A percentile compares a stretch with the other conserved stretches of the same genome.
Conservation (phyloP, 2,888 invertebrate genomes). For the Branchellion lobata region DNA sequence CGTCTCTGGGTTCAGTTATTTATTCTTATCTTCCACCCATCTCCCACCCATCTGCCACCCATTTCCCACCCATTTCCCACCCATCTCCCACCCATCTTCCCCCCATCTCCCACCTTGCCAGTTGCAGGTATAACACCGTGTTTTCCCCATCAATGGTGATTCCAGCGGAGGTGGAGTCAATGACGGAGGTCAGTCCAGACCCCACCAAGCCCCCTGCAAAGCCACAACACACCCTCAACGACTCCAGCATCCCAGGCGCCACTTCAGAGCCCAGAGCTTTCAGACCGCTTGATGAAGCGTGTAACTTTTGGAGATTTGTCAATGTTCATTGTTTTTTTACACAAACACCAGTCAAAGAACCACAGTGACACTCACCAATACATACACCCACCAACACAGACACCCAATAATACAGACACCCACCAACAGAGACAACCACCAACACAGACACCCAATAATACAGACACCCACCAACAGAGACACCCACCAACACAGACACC, state of each 20-base stretch:
- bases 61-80: background rate
- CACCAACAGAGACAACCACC: too few relatives aligned
- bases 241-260: conserved; percentile 76
- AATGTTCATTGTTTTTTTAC: too few relatives aligned
- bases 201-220: conserved; percentile 80
- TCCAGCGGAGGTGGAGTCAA: conserved; percentile 80
- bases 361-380: too few relatives aligned
- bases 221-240: conserved; percentile 83
- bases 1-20: too few relatives aligned
- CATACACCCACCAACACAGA: too few relatives aligned
- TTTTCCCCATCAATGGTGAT: conserved; percentile 97
- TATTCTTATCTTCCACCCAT: too few relatives aligned
- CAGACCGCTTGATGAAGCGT: conserved; percentile 85
- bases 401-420: too few relatives aligned
- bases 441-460: too few relatives aligned
- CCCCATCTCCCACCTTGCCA: conserved; percentile 67
- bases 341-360: too few relatives aligned
- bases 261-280: conserved; percentile 83
- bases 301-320: conserved; percentile 64
- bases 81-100: background rate
- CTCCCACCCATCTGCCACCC: too few relatives aligned
- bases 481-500: background rate
- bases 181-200: conserved; percentile 81
- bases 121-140: conserved; percentile 86
- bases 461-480: background rate